Base-by-base conservation (phyloP, 2,888 invertebrate species). In the Pseudoips prasinana region DNA sequence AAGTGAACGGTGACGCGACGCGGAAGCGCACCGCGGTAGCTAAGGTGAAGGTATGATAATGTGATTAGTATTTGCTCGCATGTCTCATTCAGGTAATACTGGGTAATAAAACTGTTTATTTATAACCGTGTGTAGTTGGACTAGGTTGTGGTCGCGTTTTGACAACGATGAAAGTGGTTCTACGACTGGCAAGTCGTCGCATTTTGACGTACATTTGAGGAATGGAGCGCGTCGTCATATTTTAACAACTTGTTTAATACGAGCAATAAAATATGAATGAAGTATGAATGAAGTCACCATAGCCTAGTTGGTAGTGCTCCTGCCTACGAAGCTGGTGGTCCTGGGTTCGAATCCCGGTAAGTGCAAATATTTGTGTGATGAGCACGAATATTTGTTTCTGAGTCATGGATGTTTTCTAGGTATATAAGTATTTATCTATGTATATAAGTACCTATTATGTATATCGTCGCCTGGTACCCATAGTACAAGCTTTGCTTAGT, bases 1-100 rank as follows among this genome's bases (percentile, higher is more conserved):
- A 86, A 85, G 85, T 83, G 80, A 81, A 72, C 46, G 74, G 70
- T 73, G 77, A 74, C 77, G 75, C 58, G 61, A 81, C 64, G 68
- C 79, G 82, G 85, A 84, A 84, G 75, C 74, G 72, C 72, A 72
- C 52, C 62, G 65, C 73, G 58, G 78, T 72, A 73, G 77, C 74
- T 64, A 61, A 68, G 70, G 73, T 73, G 73, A 71, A 74, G 73
- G 70, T 66, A 73, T 73, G 63, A 70, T 68, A 67, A 70, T 73
- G 68, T 68, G 68, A 70, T 72, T 64, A 71, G 64, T 71, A 64
- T 71, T 67, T 61, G 60, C 64, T 63, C 46, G 64, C 52, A 58
- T 58, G 61, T 52, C 48, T 53, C 54, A 53, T 51, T 64, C 61
- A 60, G 54, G 68, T 73, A 66, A 64, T 63, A 64, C 68, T 64